Evolutionary conservation across 2,113 vertebrate species (phyloP).

Genomic region (Mastomys natalensis): DNA sequence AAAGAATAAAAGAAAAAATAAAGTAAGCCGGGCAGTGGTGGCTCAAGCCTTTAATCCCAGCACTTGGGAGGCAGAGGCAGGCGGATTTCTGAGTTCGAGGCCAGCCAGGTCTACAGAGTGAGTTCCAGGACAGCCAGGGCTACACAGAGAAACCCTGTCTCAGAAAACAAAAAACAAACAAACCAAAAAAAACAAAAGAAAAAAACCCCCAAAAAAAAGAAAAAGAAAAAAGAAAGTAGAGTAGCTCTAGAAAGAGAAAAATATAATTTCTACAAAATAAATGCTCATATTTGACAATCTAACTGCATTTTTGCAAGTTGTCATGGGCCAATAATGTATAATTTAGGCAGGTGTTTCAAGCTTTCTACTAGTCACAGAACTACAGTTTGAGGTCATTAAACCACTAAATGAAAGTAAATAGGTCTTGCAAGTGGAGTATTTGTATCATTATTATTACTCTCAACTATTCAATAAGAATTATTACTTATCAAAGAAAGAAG

Average conservation of each 20-base stretch:
- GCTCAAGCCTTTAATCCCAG: too few relatives aligned
- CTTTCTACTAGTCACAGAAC: slow-evolving; percentile 36
- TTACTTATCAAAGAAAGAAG: slow-evolving; percentile 55
- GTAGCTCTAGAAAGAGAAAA: slow-evolving; percentile 21
- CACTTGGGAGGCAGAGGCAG: too few relatives aligned
- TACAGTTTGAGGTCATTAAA: slow-evolving; percentile 14
- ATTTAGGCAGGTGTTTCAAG: slow-evolving; percentile 46
- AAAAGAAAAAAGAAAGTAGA: slow-evolving; percentile 1
- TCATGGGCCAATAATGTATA: background rate
- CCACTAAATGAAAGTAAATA: slow-evolving; percentile 9
- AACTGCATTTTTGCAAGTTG: slow-evolving; percentile 9
- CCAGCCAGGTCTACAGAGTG: too few relatives aligned
- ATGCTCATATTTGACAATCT: slow-evolving; percentile 10
- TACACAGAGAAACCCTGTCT: too few relatives aligned
- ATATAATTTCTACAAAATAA: slow-evolving; percentile 61
- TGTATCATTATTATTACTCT: slow-evolving; percentile 53
- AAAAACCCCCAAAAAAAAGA: too few relatives aligned
- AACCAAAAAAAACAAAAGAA: too few relatives aligned
- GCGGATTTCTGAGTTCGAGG: too few relatives aligned
- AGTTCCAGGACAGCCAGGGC: too few relatives aligned
- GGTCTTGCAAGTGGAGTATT: background rate
- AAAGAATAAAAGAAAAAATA: slow-evolving; percentile 24
- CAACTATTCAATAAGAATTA: slow-evolving; percentile 62
- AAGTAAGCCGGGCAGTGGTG: too few relatives aligned
- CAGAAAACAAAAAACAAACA: too few relatives aligned